These are phyloP conservation scores for Entomyzon cyanotis DNA, from an alignment of 2,113 vertebrate species.

Conservation along the genomic window DNA sequence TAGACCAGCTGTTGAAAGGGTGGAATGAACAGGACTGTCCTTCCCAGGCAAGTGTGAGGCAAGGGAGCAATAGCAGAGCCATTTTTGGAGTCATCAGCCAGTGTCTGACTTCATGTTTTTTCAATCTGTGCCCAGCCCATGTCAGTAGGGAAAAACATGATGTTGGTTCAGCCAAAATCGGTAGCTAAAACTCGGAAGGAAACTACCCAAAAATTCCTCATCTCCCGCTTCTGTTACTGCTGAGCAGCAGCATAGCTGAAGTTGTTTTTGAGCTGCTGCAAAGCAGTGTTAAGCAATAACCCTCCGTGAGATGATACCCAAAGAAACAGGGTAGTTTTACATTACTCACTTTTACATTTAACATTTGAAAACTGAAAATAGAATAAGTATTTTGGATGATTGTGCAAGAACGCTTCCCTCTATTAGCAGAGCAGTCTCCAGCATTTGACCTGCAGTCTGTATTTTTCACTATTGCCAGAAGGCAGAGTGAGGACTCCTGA, in stretches of 20 bases:
- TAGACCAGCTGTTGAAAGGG: not conserved
- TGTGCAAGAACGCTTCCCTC: not conserved
- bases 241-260: not conserved
- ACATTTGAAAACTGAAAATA: not conserved
- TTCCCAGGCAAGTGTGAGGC: not conserved
- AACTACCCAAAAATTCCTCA: not conserved
- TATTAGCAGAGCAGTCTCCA: not conserved
- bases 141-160: not conserved
- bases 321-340: not conserved
- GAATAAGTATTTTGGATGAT: not conserved
- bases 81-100: not conserved
- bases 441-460: not conserved
- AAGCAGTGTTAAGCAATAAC: not conserved
- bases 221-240: not conserved
- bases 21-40: not conserved
- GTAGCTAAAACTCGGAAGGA: not conserved
- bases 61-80: not conserved
- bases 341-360: not conserved
- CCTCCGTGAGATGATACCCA: not conserved
- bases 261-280: not conserved
- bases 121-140: not conserved
- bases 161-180: not conserved
- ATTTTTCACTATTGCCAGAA: not conserved
- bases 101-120: not conserved
- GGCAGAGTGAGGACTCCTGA: not conserved